These are phyloP conservation scores for Phenacoccus solenopsis DNA, from an alignment of 1,140 invertebrate species.

Conservation along the genomic window DNA sequence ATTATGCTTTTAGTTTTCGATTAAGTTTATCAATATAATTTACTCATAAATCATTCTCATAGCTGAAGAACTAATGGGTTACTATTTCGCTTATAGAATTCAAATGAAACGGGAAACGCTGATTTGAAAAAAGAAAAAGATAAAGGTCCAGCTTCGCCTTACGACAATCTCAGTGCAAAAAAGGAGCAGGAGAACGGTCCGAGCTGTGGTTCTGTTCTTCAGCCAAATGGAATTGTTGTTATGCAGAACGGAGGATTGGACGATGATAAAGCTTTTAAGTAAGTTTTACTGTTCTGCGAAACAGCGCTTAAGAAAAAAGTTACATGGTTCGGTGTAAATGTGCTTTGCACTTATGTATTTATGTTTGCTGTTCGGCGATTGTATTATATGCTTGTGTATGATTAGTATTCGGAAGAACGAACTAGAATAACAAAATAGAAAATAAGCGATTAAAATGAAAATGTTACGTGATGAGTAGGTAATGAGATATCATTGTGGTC, in stretches of 20 bases:
- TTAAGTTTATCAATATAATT: no score
- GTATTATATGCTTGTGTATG: no score
- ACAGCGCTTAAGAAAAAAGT: not conserved
- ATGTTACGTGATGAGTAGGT: no score
- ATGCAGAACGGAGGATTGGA: slow-evolving; percentile 75
- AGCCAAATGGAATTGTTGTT: slow-evolving; percentile 51
- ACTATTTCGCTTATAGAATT: no score
- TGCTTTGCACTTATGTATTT: not conserved
- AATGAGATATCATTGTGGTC: no score
- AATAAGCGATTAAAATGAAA: no score
- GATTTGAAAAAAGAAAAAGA: slow-evolving; percentile 47
- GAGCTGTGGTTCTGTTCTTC: slow-evolving; percentile 28
- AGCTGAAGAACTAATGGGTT: no score
- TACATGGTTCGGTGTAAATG: not conserved
- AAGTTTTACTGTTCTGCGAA: slow-evolving; percentile 43
- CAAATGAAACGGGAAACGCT: slow-evolving; percentile 31
- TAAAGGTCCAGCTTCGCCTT: slow-evolving; percentile 50
- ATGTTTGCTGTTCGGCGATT: no score
- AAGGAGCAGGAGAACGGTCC: slow-evolving; percentile 41
- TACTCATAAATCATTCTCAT: no score
- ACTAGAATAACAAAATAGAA: no score
- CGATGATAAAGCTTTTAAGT: slow-evolving; percentile 86
- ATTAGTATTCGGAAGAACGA: no score
- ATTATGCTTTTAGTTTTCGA: no score
- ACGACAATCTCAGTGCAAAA: slow-evolving; percentile 43